phyloP scores from a whole-genome alignment of 23 tunicate species.

The Aplidium turbinatum region DNA sequence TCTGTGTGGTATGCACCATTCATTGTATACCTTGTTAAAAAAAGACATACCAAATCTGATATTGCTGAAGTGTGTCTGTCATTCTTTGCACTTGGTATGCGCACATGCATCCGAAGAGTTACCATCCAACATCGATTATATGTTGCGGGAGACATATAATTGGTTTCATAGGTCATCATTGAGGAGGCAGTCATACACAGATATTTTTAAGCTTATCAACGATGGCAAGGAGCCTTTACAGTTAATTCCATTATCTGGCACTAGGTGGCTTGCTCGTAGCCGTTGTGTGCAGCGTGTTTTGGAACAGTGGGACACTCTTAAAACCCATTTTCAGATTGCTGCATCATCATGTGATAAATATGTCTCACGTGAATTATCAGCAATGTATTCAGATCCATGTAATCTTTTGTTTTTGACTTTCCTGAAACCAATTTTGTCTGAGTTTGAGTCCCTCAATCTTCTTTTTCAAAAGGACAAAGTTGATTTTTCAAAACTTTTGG shows the following conservation, averaged over 20 bases:
- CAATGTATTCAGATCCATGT: neutral
- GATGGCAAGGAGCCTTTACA: conserved; percentile 18
- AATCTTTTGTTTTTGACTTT: conserved; percentile 12
- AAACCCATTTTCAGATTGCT: conserved; percentile 7
- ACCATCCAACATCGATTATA: conserved; percentile 1
- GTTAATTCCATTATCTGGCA: conserved; percentile 1
- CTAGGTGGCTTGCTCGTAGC: conserved; percentile 20
- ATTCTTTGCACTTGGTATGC: conserved; percentile 15
- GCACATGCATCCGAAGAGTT: conserved; percentile 7
- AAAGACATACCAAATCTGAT: neutral
- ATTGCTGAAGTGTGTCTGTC: conserved; percentile 16
- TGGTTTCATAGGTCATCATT: conserved; percentile 16
- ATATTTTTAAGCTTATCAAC: neutral
- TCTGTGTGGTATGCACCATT: conserved; percentile 3
- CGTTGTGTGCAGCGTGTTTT: conserved; percentile 1
- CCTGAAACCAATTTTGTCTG: neutral
- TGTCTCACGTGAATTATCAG: neutral
- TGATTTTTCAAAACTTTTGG: neutral
- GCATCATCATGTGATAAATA: conserved; percentile 3
- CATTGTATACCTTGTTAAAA: conserved; percentile 19
- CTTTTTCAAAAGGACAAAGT: conserved; percentile 21
- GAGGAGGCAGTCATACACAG: neutral
- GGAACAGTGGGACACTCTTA: neutral
- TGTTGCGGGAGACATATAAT: conserved; percentile 10
- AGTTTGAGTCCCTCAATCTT: neutral